Percentiles rank a stretch among this genome's conserved stretches.
These are phyloP conservation scores for Esox niger DNA, from an alignment of 2,113 vertebrate genomes.

Conservation along the genomic window DNA sequence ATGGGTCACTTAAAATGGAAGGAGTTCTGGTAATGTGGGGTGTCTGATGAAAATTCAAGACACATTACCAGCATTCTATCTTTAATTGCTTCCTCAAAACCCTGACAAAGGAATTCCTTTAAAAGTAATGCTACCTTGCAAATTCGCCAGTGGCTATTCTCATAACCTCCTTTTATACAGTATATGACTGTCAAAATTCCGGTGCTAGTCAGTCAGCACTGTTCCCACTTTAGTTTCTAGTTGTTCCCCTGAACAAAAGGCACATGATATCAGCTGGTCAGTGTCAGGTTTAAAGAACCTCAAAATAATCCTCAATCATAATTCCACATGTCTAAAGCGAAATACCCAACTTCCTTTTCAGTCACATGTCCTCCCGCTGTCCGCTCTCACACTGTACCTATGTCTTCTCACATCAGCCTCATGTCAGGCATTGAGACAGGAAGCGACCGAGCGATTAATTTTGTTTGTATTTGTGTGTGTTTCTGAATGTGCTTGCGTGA, in stretches of 20 bases:
- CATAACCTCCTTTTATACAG: slow-evolving; percentile 11
- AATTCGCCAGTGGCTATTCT: slow-evolving; percentile 29
- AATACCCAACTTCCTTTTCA: slow-evolving; percentile 21
- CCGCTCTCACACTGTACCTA: background rate
- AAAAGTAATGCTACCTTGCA: background rate
- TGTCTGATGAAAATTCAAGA: slow-evolving; percentile 32
- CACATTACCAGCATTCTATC: slow-evolving; percentile 22
- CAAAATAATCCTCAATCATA: background rate
- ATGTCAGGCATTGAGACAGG: slow-evolving; percentile 12
- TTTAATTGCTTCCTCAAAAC: slow-evolving; percentile 27
- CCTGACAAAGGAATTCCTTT: slow-evolving; percentile 19
- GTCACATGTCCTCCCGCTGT: slow-evolving; percentile 1
- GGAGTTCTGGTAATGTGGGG: background rate
- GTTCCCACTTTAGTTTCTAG: slow-evolving; percentile 6
- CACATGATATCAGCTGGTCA: too few relatives aligned
- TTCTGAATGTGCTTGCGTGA: too few relatives aligned
- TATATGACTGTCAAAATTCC: slow-evolving; percentile 31
- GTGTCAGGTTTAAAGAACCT: slow-evolving; percentile 3
- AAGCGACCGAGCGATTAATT: background rate
- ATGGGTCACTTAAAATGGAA: background rate
- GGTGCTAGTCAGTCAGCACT: background rate
- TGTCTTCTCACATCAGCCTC: background rate
- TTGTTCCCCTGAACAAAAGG: too few relatives aligned
- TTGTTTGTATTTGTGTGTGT: too few relatives aligned
- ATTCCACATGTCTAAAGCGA: slow-evolving; percentile 32